These are phyloP conservation scores for Petrocephalus sullivani DNA, from an alignment of 2,797 vertebrate species.

Conservation along the genomic window DNA sequence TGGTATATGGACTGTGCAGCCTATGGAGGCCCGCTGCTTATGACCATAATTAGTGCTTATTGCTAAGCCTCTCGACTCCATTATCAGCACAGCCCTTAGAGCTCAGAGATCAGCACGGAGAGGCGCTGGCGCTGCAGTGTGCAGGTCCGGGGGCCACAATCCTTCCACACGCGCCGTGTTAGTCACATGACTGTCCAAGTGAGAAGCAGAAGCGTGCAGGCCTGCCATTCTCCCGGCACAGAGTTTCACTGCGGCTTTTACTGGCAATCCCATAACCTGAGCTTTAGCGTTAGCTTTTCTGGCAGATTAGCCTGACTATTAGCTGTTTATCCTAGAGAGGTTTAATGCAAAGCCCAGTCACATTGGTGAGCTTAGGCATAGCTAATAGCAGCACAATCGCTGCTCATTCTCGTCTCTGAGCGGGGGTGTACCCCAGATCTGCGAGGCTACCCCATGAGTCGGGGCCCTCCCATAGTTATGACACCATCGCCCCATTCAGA, in stretches of 20 bases:
- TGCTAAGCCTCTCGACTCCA: not conserved
- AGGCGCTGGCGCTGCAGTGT: no score
- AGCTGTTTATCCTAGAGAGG: not conserved
- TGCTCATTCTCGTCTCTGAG: no score
- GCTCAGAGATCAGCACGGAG: not conserved
- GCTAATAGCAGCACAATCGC: not conserved
- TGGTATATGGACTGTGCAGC: not conserved
- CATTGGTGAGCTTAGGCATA: not conserved
- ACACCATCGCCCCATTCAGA: no score
- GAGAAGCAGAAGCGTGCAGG: not conserved
- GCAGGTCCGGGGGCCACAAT: not conserved
- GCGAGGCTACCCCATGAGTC: no score
- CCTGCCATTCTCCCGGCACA: not conserved
- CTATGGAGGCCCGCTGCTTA: not conserved
- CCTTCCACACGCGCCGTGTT: not conserved
- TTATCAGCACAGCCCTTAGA: not conserved
- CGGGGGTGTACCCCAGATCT: no score
- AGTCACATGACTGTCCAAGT: not conserved
- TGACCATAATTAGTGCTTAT: not conserved
- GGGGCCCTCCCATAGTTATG: no score
- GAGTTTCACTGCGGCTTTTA: not conserved
- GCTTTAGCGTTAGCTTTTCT: not conserved
- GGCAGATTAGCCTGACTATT: not conserved
- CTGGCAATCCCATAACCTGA: not conserved
- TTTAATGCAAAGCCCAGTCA: not conserved